These are phyloP conservation scores for Rhinoptilus africanus DNA, from an alignment of 2,113 vertebrate species.

Conservation along the genomic window DNA sequence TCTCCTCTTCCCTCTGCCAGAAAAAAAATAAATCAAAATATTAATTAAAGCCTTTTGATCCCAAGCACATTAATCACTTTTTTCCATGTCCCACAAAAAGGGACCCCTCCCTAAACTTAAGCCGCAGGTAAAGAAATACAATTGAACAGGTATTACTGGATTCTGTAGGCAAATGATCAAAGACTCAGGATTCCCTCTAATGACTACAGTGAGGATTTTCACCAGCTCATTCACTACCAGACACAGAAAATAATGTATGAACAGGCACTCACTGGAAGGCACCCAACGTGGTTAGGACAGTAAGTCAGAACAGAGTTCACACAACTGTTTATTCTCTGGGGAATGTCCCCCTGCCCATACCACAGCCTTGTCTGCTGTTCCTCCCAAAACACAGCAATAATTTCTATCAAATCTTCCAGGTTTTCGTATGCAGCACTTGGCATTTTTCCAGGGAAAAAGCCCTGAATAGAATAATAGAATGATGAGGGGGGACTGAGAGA, in stretches of 20 bases:
- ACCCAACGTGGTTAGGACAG: not conserved
- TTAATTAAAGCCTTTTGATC: not conserved
- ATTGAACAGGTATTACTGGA: not conserved
- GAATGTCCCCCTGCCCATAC: not conserved
- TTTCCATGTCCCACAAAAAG: not conserved
- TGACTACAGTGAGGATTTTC: not conserved
- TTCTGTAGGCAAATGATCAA: not conserved
- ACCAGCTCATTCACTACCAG: not conserved
- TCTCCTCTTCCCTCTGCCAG: not conserved
- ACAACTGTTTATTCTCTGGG: not conserved
- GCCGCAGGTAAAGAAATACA: not conserved
- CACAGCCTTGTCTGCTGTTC: not conserved
- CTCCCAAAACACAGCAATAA: not conserved
- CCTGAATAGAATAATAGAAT: not conserved
- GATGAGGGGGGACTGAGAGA: rapidly evolving
- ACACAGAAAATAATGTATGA: not conserved
- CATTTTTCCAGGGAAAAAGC: not conserved
- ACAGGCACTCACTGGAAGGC: not conserved
- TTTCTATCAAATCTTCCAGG: not conserved
- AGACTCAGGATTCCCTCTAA: not conserved
- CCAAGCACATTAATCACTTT: not conserved
- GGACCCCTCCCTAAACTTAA: not conserved
- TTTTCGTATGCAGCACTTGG: not conserved
- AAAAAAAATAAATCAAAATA: not conserved
- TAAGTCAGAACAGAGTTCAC: not conserved